Conservation (phyloP, 1,140 invertebrate species). For the Ganaspis sp. region DNA sequence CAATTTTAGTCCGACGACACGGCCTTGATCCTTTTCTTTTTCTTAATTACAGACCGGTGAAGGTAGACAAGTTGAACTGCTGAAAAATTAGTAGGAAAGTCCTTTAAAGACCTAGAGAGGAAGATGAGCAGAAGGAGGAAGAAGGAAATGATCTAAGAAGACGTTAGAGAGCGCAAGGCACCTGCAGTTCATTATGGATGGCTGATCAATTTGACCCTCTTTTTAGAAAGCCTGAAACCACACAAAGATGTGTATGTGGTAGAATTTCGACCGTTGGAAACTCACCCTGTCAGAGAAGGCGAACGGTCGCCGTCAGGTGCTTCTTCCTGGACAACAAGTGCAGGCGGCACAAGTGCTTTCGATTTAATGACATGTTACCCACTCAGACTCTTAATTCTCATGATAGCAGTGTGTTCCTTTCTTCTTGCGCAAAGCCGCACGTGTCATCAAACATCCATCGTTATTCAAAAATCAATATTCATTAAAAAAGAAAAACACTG, state of each 20-base stretch:
- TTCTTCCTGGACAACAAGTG: slow-evolving; percentile 74
- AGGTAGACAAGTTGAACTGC: too few relatives aligned
- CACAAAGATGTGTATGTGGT: slow-evolving; percentile 42
- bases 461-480: slow-evolving; percentile 28
- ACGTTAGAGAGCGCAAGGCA: slow-evolving; percentile 58
- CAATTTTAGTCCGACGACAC: too few relatives aligned
- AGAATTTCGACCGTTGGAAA: slow-evolving; percentile 67
- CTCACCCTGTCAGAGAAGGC: slow-evolving; percentile 56
- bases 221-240: slow-evolving; percentile 58
- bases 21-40: slow-evolving; percentile 44
- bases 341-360: slow-evolving; percentile 70
- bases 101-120: not conserved
- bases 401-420: slow-evolving; percentile 24
- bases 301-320: slow-evolving; percentile 67
- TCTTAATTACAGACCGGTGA: too few relatives aligned
- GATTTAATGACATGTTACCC: slow-evolving; percentile 70
- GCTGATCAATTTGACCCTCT: slow-evolving; percentile 64
- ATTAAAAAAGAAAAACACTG: too few relatives aligned
- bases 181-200: slow-evolving; percentile 71
- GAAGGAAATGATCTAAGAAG: slow-evolving; percentile 58
- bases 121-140: slow-evolving; percentile 46
- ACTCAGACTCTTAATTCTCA: slow-evolving; percentile 44
- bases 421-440: slow-evolving; percentile 29
- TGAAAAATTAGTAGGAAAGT: too few relatives aligned
- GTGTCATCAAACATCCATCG: slow-evolving; percentile 37